Percentiles rank a stretch among this genome's conserved stretches.
Evolutionary conservation across 2,113 vertebrate genomes (phyloP).

Genomic region (Fregata magnificens): DNA sequence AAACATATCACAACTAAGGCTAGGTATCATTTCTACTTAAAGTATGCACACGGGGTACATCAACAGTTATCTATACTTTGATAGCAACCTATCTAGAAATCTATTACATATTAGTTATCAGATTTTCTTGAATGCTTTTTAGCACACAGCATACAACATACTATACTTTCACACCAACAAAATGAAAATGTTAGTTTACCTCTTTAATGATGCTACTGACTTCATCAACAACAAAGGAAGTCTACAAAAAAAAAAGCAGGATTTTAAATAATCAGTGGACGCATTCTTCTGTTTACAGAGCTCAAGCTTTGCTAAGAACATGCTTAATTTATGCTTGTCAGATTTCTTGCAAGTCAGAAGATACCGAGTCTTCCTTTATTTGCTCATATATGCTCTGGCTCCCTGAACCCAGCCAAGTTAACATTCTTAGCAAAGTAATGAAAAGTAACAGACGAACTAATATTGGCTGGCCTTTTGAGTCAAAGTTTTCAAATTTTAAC

Average conservation of each 20-base stretch:
- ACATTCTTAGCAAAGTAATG: not conserved
- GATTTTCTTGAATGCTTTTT: not conserved
- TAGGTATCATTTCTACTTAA: not conserved
- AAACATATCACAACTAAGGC: not conserved
- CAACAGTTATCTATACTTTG: not conserved
- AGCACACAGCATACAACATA: not conserved
- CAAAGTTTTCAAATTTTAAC: not conserved
- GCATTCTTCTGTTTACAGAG: not conserved
- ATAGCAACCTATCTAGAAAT: not conserved
- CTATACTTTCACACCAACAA: not conserved
- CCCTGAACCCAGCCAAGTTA: not conserved
- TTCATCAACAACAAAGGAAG: constrained; percentile 88
- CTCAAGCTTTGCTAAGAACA: not conserved
- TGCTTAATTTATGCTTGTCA: not conserved
- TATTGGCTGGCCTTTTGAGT: not conserved
- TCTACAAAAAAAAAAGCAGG: constrained; percentile 63
- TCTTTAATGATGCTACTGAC: constrained; percentile 92
- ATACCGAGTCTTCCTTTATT: not conserved
- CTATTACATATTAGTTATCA: not conserved
- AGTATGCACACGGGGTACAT: not conserved
- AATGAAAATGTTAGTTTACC: constrained; percentile 67
- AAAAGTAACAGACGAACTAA: not conserved
- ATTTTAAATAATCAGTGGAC: not conserved
- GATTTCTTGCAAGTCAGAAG: not conserved
- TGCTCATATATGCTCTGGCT: not conserved